phyloP scores from a whole-genome alignment of 2,888 invertebrate genomes.

The Nyleta sp. region DNA sequence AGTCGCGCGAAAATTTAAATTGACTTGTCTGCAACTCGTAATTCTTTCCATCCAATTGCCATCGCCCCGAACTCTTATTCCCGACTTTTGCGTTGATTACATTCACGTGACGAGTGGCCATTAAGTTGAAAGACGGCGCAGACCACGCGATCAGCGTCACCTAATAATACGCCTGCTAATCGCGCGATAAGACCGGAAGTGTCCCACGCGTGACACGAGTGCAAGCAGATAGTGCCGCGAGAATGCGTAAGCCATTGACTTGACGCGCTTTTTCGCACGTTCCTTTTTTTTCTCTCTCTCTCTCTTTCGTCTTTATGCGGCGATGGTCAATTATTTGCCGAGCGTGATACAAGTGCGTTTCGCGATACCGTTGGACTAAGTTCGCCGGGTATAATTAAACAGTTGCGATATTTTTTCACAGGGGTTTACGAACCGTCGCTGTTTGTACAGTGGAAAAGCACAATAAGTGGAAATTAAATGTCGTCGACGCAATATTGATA shows the following conservation, averaged over 20 bases:
- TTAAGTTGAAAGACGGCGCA: conserved; percentile 71
- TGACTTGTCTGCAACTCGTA: conserved; percentile 8
- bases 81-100: conserved; percentile 38
- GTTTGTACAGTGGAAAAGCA: neutral
- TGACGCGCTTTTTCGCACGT: conserved; percentile 49
- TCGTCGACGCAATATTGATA: no score
- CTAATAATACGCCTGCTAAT: conserved; percentile 79
- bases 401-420: neutral
- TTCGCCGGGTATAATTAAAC: conserved; percentile 16
- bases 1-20: neutral
- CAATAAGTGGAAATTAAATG: no score
- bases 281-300: neutral
- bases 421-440: neutral
- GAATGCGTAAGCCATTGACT: conserved; percentile 33
- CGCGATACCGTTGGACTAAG: conserved; percentile 10
- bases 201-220: conserved; percentile 69
- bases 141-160: conserved; percentile 80
- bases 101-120: conserved; percentile 77
- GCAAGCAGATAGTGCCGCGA: conserved; percentile 67
- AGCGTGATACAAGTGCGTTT: conserved; percentile 9
- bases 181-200: conserved; percentile 78
- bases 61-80: conserved; percentile 44
- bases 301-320: neutral
- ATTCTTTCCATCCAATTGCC: conserved; percentile 5
- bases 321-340: conserved; percentile 23